Conservation (phyloP, 2,888 invertebrate genomes). For the Rhorus exstirpatorius region DNA sequence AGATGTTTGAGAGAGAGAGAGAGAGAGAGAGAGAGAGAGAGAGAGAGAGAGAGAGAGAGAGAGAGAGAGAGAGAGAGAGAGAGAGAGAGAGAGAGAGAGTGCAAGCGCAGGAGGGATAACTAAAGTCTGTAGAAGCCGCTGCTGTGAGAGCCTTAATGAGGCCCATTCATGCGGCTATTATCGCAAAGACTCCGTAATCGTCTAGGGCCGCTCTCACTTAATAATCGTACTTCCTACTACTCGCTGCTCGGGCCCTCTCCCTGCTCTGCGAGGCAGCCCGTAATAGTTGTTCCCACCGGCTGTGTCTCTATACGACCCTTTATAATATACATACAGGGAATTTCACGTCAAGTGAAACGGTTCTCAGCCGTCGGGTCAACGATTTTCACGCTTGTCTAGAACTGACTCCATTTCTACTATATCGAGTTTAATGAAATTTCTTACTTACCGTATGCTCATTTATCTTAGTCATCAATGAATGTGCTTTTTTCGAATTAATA, state of each 20-base stretch:
- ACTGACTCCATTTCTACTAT: too few species aligned
- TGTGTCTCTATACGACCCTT: slow-evolving; percentile 49
- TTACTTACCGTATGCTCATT: too few species aligned
- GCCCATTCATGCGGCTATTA: slow-evolving; percentile 85
- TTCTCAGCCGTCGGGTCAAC: slow-evolving; percentile 7
- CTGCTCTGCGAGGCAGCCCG: slow-evolving; percentile 48
- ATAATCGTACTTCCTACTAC: slow-evolving; percentile 82
- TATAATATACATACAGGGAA: slow-evolving; percentile 22
- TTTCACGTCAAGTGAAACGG: not conserved
- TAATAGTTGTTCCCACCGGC: slow-evolving; percentile 63
- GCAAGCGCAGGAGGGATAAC: slow-evolving; percentile 11
- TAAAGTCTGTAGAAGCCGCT: slow-evolving; percentile 43
- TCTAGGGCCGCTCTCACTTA: slow-evolving; percentile 83
- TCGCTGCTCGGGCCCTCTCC: slow-evolving; percentile 50
- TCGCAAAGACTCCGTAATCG: slow-evolving; percentile 83
- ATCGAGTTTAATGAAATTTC: too few species aligned
- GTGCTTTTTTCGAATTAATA: too few species aligned
- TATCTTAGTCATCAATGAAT: too few species aligned
- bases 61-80: slow-evolving; percentile 3
- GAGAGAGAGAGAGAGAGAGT: slow-evolving; percentile 26
- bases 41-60: not conserved
- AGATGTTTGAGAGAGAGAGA: slow-evolving; percentile 67
- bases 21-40: slow-evolving; percentile 31
- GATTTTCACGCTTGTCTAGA: slow-evolving; percentile 33
- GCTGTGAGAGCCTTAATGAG: slow-evolving; percentile 83